Evolutionary conservation across 2,888 invertebrate genomes (phyloP).

Genomic region (Mellilla xanthometata): DNA sequence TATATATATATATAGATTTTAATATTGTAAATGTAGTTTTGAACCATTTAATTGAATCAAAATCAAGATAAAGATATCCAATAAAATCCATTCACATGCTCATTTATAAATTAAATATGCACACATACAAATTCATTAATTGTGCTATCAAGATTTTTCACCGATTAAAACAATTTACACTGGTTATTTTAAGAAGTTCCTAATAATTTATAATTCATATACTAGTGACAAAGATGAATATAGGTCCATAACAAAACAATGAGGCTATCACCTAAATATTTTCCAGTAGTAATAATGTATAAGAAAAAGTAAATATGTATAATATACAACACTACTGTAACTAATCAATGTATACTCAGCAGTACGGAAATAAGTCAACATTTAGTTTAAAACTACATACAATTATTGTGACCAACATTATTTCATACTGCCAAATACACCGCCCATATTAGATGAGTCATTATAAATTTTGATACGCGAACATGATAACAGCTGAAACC

Average conservation of each 20-base stretch:
- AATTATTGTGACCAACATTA: not conserved
- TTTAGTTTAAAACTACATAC: slow-evolving; percentile 10
- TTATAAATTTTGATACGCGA: slow-evolving; percentile 48
- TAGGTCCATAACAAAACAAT: no score
- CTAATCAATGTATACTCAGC: slow-evolving; percentile 30
- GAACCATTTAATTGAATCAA: slow-evolving; percentile 5
- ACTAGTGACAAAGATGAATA: no score
- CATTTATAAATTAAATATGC: not conserved
- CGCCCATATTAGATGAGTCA: slow-evolving; percentile 23
- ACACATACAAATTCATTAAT: slow-evolving; percentile 3
- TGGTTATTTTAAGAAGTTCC: no score
- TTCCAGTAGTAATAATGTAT: slow-evolving; percentile 1
- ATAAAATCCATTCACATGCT: slow-evolving; percentile 1
- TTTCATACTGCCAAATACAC: slow-evolving; percentile 16
- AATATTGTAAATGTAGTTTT: slow-evolving; percentile 6
- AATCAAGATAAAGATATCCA: slow-evolving; percentile 2
- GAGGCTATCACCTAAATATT: slow-evolving; percentile 22
- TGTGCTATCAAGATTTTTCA: slow-evolving; percentile 3
- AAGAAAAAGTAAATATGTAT: slow-evolving; percentile 4
- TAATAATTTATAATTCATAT: no score
- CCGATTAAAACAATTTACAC: not conserved
- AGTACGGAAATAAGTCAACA: slow-evolving; percentile 20
- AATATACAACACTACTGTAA: slow-evolving; percentile 32
- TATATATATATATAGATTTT: not conserved
- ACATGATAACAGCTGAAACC: slow-evolving; percentile 50